Percentiles rank a stretch among this genome's conserved stretches.
phyloP scores from a whole-genome alignment of 2,888 invertebrate species.

The Alcis repandata region DNA sequence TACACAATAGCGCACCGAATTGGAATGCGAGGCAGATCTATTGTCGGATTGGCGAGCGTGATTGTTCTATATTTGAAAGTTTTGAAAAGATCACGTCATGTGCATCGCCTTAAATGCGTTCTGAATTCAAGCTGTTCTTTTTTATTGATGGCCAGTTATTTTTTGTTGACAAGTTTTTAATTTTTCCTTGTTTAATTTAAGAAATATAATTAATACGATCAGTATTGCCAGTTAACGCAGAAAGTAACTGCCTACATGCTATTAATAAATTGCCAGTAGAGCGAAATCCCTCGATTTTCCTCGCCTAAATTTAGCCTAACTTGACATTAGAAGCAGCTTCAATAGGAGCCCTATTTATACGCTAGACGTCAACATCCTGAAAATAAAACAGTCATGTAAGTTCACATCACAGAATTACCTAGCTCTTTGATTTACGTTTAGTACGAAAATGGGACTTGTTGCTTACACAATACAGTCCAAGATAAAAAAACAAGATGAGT shows the following conservation, averaged over 20 bases:
- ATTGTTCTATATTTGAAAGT: constrained; percentile 51
- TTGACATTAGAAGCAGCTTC: constrained; percentile 9
- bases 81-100: background rate
- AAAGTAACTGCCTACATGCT: background rate
- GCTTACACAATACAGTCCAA: background rate
- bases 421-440: no score
- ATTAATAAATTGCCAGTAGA: background rate
- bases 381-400: background rate
- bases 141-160: background rate
- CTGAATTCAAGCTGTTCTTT: constrained; percentile 4
- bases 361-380: constrained; percentile 21
- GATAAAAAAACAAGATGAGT: no score
- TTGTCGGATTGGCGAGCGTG: constrained; percentile 77
- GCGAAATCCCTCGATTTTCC: background rate
- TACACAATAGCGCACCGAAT: constrained; percentile 85
- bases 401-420: no score
- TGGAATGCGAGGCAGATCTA: constrained; percentile 78
- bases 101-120: constrained; percentile 18
- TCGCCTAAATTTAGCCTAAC: constrained; percentile 13
- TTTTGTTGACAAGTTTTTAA: background rate
- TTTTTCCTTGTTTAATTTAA: background rate
- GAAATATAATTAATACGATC: no score
- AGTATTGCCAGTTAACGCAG: background rate
- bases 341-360: constrained; percentile 20
- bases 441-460: background rate